Evolutionary conservation across 2,888 invertebrate species (phyloP), one percentile per base, ranked within the genome.

Genomic region (Ceratothoa steindachneri): DNA sequence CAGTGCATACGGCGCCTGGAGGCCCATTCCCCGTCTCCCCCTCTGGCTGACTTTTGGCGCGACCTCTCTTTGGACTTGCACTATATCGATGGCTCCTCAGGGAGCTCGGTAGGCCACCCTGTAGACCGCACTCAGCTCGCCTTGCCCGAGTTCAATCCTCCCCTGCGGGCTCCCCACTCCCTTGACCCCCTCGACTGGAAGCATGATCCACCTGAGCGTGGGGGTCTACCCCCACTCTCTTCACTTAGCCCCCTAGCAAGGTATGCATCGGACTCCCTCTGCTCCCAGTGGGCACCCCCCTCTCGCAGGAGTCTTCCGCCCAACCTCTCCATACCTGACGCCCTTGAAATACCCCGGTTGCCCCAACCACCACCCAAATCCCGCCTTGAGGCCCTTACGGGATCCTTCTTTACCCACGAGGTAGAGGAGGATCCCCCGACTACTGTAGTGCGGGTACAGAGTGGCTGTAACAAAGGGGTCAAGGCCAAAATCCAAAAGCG

Each of bases 21-120:
- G 27, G 60, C 19, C 12, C 2, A 60, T n/a, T 69, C 73, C 15
- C 55, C 74, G 2, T 52, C 51, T n/a, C 15, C 29, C 65, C 19
- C 30, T 3, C 52, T 9, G 41, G 71, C 74, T 30, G 82, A 83
- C 80, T 83, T 82, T 77, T 83, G 83, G 83, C 75, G 81, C 55
- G 81, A 81, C 64, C 81, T 82, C 15, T 82, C 82, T 15, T 82
- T 82, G 60, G 81, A 82, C 71, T 81, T 82, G 71, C 77, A 81
- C 12, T 83, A 81, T 80, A 83, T 83, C 73, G 83, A 83, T 74
- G 77, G 74, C 24, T 80, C 81, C 75, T 81, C 80, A 12, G 72
- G 22, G 15, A 66, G 71, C 1, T 60, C 60, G 12, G 19, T 60
- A 12, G 60, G 60, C n/a, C 60, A 15, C 27, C 12, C 19, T 22